A percentile compares a stretch with the other conserved stretches of the same genome.
Conservation (phyloP, 2,797 vertebrate genomes). For the Micromesistius poutassou region DNA sequence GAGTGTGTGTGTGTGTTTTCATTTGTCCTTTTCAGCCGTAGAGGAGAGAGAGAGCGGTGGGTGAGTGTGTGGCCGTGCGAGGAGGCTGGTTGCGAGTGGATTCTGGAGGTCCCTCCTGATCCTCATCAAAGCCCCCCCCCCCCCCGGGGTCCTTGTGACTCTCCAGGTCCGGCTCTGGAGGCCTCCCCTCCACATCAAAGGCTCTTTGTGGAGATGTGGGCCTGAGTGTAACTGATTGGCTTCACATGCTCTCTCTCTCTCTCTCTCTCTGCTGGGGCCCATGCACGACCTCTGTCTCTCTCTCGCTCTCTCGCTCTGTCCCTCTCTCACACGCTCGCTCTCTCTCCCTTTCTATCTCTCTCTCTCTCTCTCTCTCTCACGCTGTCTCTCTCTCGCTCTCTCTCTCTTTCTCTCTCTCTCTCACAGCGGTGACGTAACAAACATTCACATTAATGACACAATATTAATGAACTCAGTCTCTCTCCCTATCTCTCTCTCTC, state of each 20-base stretch:
- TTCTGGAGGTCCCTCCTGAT: conserved; percentile 48
- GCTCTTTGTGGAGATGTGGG: conserved; percentile 62
- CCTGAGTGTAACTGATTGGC: conserved; percentile 70
- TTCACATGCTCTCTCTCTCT: conserved; percentile 66
- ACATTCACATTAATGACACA: too few relatives aligned
- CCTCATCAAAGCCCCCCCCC: conserved; percentile 64
- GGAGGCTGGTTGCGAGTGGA: conserved; percentile 29
- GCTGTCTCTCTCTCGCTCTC: too few relatives aligned
- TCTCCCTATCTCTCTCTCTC: neutral
- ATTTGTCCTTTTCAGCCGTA: neutral
- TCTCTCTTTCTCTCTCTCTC: too few relatives aligned
- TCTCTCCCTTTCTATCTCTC: conserved; percentile 6
- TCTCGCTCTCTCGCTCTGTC: neutral
- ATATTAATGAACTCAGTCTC: too few relatives aligned
- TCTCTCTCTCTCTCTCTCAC: neutral
- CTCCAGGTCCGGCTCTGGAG: conserved; percentile 59
- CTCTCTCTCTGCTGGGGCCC: conserved; percentile 45
- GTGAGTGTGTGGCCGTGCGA: conserved; percentile 24
- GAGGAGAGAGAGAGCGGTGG: too few relatives aligned
- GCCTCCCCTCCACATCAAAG: conserved; percentile 67
- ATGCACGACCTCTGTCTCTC: neutral
- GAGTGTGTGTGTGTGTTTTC: conserved; percentile 17
- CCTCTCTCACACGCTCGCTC: conserved; percentile 28
- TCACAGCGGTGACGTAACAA: too few relatives aligned
- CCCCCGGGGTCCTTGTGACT: conserved; percentile 59